phyloP scores from a whole-genome alignment of 2,797 vertebrate species.

The Gymnocypris eckloni region DNA sequence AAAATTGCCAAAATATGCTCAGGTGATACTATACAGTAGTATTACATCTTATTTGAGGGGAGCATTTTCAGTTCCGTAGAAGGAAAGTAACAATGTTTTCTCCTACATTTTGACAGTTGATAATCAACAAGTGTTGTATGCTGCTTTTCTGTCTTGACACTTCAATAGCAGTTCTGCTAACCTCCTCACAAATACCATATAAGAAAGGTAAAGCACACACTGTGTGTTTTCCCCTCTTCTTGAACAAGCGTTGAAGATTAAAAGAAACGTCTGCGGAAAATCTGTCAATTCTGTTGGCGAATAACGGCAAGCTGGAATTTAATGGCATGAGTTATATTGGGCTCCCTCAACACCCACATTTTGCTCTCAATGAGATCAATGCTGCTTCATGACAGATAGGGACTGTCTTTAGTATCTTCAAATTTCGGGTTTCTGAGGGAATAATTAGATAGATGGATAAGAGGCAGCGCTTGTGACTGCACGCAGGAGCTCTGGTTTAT shows the following conservation, averaged over 20 bases:
- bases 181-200: conserved; percentile 80
- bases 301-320: conserved; percentile 83
- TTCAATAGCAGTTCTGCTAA: conserved; percentile 82
- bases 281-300: conserved; percentile 85
- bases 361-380: conserved; percentile 86
- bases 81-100: conserved; percentile 45
- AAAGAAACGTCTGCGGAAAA: conserved; percentile 84
- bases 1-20: neutral
- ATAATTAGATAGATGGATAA: conserved; percentile 87
- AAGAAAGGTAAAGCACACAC: conserved; percentile 76
- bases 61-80: conserved; percentile 59
- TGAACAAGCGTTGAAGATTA: conserved; percentile 86
- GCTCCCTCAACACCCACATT: conserved; percentile 82
- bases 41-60: conserved; percentile 29
- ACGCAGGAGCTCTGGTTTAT: conserved; percentile 76
- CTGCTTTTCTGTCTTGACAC: conserved; percentile 69
- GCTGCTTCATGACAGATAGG: conserved; percentile 81
- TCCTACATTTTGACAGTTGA: conserved; percentile 73
- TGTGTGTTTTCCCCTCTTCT: conserved; percentile 73
- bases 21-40: neutral
- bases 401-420: conserved; percentile 86
- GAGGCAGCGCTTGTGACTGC: conserved; percentile 79
- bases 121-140: conserved; percentile 83
- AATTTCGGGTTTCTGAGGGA: conserved; percentile 87
- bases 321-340: conserved; percentile 86